Conservation (phyloP, 2,113 vertebrate genomes). For the Perca schrenkii region DNA sequence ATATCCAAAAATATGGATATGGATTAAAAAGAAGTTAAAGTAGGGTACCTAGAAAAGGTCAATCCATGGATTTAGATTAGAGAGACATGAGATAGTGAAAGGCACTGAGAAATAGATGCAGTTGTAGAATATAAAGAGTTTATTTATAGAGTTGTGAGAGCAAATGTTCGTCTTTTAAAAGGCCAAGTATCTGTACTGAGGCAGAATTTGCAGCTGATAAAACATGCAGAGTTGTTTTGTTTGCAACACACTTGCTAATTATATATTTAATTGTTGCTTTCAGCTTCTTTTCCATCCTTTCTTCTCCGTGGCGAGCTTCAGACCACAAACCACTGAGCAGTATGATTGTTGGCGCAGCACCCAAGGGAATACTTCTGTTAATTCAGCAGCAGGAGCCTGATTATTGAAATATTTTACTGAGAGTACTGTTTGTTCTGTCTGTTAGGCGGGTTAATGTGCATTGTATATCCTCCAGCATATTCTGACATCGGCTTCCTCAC, state of each 20-base stretch:
- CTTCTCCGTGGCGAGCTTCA: neutral
- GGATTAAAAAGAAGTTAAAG: neutral
- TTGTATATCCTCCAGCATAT: slow-evolving; percentile 8
- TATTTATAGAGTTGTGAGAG: neutral
- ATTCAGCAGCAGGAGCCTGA: neutral
- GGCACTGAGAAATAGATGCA: neutral
- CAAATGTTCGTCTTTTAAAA: neutral
- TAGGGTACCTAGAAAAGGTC: neutral
- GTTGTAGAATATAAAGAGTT: neutral
- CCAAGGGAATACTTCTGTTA: slow-evolving; percentile 1
- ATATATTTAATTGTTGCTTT: neutral
- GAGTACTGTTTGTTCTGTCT: slow-evolving; percentile 9
- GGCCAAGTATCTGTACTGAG: neutral
- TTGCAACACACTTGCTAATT: neutral
- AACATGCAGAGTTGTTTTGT: neutral
- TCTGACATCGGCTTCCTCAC: neutral
- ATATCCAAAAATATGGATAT: neutral
- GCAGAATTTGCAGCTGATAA: neutral
- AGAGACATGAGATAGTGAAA: neutral
- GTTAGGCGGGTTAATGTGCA: neutral
- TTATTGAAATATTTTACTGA: slow-evolving; percentile 13
- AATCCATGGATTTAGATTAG: neutral
- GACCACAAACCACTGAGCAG: slow-evolving; percentile 17
- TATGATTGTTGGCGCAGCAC: slow-evolving; percentile 18
- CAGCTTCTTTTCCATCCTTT: neutral